These are phyloP conservation scores for Latrodectus hesperus DNA, from an alignment of 2,888 invertebrate species.

Conservation along the genomic window DNA sequence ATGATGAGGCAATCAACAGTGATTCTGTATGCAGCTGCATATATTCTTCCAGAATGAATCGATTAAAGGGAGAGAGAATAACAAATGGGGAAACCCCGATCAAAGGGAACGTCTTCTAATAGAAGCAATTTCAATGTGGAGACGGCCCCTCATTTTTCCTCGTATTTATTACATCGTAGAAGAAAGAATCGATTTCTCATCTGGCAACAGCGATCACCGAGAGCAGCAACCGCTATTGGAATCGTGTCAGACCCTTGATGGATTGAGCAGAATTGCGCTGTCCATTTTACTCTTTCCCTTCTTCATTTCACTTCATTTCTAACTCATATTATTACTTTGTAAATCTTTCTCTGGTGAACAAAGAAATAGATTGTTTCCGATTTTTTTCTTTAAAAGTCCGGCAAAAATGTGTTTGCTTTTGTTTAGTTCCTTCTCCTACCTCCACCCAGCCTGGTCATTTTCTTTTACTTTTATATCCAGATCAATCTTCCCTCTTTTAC, in stretches of 20 bases:
- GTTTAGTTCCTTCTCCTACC: constrained; percentile 1
- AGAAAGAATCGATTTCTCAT: constrained; percentile 63
- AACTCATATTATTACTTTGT: constrained; percentile 64
- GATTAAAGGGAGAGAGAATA: no score
- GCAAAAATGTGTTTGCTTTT: constrained; percentile 13
- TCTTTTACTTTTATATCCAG: constrained; percentile 4
- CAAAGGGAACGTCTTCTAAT: no score
- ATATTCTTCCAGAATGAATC: no score
- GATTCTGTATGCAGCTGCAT: no score
- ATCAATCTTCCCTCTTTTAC: constrained; percentile 4
- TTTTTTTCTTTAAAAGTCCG: constrained; percentile 30
- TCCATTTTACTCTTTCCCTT: constrained; percentile 15
- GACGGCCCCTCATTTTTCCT: background rate
- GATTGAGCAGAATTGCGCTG: constrained; percentile 55
- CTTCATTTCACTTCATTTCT: constrained; percentile 51
- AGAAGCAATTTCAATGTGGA: background rate
- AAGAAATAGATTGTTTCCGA: constrained; percentile 49
- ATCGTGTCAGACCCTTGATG: constrained; percentile 59
- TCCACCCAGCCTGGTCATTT: constrained; percentile 1
- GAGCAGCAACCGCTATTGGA: constrained; percentile 64
- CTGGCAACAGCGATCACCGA: constrained; percentile 59
- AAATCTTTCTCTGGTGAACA: constrained; percentile 48
- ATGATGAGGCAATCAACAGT: no score
- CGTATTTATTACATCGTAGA: constrained; percentile 61
- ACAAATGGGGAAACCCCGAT: no score